These are phyloP conservation scores for Sebastes oblongus DNA, from an alignment of 2,797 vertebrate species.

Conservation along the genomic window DNA sequence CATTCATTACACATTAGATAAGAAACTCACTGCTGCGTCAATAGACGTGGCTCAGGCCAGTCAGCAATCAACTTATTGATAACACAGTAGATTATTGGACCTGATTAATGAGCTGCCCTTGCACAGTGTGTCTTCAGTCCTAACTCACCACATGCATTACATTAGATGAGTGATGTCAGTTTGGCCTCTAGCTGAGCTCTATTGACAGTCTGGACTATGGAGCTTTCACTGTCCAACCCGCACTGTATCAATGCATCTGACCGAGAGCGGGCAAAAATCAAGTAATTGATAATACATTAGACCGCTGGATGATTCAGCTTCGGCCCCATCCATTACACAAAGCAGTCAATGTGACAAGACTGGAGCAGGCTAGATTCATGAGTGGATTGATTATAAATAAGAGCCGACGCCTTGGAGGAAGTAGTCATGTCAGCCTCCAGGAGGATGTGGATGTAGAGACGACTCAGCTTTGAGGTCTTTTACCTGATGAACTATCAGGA, in stretches of 20 bases:
- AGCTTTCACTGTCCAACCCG: conserved; percentile 37
- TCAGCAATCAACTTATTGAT: conserved; percentile 44
- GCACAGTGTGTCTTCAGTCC: conserved; percentile 12
- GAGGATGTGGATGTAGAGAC: neutral
- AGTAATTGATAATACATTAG: conserved; percentile 61
- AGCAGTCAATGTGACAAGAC: neutral
- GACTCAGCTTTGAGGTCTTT: neutral
- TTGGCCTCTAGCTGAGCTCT: conserved; percentile 23
- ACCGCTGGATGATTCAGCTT: conserved; percentile 21
- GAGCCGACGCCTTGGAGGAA: neutral
- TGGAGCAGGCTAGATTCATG: neutral
- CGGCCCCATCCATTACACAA: conserved; percentile 19
- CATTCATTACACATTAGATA: conserved; percentile 3
- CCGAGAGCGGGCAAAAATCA: conserved; percentile 41
- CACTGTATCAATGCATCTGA: conserved; percentile 25
- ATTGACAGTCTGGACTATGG: conserved; percentile 47
- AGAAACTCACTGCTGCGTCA: neutral
- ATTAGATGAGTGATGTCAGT: conserved; percentile 7
- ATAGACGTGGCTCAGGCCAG: conserved; percentile 11
- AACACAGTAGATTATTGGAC: conserved; percentile 40
- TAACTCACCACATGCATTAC: conserved; percentile 25
- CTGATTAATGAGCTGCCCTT: conserved; percentile 48
- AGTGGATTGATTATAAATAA: neutral
- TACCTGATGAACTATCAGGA: neutral
- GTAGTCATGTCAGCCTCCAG: neutral